phyloP scores from a whole-genome alignment of 2,797 vertebrate genomes.

The Rhabdophis nuchalis region DNA sequence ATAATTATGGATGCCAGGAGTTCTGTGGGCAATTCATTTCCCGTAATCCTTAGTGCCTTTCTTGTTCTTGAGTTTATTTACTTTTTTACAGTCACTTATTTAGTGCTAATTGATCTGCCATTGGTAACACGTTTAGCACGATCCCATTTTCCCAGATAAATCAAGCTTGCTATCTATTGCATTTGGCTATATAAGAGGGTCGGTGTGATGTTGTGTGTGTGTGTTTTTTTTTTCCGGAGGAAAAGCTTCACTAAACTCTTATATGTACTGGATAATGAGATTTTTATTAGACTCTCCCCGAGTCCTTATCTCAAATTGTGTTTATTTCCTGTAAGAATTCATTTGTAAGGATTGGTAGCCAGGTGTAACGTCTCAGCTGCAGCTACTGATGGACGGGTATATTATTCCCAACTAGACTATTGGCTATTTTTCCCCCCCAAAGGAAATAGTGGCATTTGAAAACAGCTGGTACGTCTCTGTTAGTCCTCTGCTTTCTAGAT shows the following conservation, averaged over 20 bases:
- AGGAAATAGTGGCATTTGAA: neutral
- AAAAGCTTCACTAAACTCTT: neutral
- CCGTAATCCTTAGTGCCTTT: neutral
- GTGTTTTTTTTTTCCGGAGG: neutral
- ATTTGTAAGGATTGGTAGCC: neutral
- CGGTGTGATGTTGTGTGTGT: neutral
- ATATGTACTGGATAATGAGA: constrained; percentile 9
- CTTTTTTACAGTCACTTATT: neutral
- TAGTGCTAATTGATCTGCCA: constrained; percentile 2
- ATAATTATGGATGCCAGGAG: neutral
- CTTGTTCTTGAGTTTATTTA: neutral
- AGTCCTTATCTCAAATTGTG: constrained; percentile 14
- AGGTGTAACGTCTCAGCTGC: neutral
- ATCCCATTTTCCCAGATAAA: neutral
- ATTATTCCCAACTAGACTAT: constrained; percentile 15
- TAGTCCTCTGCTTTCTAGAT: neutral
- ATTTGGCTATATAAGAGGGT: constrained; percentile 3
- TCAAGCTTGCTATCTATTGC: neutral
- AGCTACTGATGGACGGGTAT: neutral
- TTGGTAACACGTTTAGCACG: neutral
- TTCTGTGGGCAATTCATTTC: neutral
- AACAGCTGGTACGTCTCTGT: constrained; percentile 2
- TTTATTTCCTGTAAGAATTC: neutral
- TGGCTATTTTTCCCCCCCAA: neutral
- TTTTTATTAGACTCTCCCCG: constrained; percentile 22